phyloP scores from a whole-genome alignment of 2,888 invertebrate species.

The Tachystola acroxantha region DNA sequence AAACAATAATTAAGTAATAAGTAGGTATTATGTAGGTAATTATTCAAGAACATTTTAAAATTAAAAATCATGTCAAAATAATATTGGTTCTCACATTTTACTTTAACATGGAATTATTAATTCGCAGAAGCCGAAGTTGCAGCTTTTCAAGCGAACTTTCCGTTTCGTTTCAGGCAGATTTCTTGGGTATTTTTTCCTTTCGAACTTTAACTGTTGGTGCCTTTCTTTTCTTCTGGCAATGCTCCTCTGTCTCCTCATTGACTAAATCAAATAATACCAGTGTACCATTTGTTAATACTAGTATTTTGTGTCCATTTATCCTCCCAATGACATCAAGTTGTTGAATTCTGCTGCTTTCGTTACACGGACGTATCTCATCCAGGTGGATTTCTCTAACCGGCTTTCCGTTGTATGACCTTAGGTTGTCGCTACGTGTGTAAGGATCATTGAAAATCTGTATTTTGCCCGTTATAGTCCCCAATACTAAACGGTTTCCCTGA shows the following conservation, averaged over 20 bases:
- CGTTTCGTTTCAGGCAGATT: not conserved
- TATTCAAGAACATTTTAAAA: too few species aligned
- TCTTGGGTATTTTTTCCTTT: not conserved
- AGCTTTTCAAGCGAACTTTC: too few species aligned
- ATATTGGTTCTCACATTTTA: too few species aligned
- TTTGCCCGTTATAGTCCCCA: not conserved
- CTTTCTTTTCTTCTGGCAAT: too few species aligned
- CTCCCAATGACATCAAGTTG: not conserved
- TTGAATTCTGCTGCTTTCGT: not conserved
- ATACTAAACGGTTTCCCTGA: not conserved
- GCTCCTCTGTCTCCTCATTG: not conserved
- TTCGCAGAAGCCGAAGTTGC: too few species aligned
- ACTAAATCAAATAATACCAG: not conserved
- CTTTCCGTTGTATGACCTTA: not conserved
- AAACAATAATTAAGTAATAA: too few species aligned
- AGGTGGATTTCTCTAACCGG: not conserved
- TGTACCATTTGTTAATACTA: not conserved
- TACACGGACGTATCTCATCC: not conserved
- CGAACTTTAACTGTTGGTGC: not conserved
- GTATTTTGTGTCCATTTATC: not conserved
- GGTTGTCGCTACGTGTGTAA: not conserved
- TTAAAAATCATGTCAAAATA: too few species aligned
- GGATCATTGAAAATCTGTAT: not conserved
- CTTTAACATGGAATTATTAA: too few species aligned
- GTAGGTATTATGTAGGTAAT: too few species aligned